Conservation (phyloP, 2,113 vertebrate genomes). For the Psittacus erithacus region DNA sequence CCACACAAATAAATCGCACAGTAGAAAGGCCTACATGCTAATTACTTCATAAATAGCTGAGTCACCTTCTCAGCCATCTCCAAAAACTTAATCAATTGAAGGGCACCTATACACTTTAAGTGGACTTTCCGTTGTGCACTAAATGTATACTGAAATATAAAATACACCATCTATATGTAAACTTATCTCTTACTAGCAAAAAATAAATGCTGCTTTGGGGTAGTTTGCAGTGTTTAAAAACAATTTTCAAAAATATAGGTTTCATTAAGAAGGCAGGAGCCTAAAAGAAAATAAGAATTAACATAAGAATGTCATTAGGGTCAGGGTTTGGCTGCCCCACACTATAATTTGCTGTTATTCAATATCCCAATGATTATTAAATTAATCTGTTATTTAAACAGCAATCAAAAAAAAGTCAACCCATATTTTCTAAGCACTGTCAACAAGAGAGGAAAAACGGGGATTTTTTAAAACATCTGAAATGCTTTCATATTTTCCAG, state of each 20-base stretch:
- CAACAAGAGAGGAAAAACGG: slow-evolving; percentile 68
- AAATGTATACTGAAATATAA: not conserved
- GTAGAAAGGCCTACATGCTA: not conserved
- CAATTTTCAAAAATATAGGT: slow-evolving; percentile 79
- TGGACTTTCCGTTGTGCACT: not conserved
- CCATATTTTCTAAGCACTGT: slow-evolving; percentile 74
- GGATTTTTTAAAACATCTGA: slow-evolving; percentile 2
- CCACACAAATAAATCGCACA: not conserved
- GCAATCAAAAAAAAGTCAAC: slow-evolving; percentile 72
- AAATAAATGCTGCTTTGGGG: slow-evolving; percentile 30
- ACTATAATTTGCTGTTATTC: slow-evolving; percentile 78
- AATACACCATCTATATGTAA: slow-evolving; percentile 30
- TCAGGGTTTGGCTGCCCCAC: slow-evolving; percentile 73
- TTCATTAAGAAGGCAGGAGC: slow-evolving; percentile 81
- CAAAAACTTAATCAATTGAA: not conserved
- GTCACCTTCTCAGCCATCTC: not conserved
- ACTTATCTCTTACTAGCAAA: slow-evolving; percentile 35
- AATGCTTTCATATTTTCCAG: slow-evolving; percentile 64
- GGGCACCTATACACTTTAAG: not conserved
- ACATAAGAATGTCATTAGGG: slow-evolving; percentile 82
- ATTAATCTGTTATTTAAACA: slow-evolving; percentile 82
- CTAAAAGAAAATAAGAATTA: slow-evolving; percentile 83
- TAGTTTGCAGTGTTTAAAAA: slow-evolving; percentile 65
- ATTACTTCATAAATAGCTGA: not conserved
- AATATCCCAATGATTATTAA: slow-evolving; percentile 80